These are phyloP conservation scores for Hydrochoerus hydrochaeris DNA, from an alignment of 2,113 vertebrate species.

Conservation along the genomic window DNA sequence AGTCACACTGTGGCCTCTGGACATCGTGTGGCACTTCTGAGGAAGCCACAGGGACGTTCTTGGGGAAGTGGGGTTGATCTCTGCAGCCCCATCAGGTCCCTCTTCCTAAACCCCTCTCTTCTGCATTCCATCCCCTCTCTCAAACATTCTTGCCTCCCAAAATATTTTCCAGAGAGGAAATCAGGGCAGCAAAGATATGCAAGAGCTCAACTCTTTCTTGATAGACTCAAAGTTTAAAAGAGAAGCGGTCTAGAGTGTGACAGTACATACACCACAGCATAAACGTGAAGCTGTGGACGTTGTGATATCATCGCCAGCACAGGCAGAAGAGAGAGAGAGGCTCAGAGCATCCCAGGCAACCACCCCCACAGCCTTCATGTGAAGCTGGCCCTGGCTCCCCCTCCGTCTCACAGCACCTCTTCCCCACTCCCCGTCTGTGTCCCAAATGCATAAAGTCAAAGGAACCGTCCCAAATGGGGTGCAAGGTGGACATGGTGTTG, in stretches of 20 bases:
- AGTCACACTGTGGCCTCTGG: conserved; percentile 26
- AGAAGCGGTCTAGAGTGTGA: neutral
- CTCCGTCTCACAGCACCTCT: neutral
- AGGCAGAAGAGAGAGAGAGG: neutral
- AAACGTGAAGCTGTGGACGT: neutral
- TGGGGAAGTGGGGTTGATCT: neutral
- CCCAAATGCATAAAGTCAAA: neutral
- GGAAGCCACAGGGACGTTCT: conserved; percentile 64
- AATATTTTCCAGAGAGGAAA: conserved; percentile 67
- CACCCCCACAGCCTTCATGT: neutral
- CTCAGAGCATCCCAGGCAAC: neutral
- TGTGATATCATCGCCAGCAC: neutral
- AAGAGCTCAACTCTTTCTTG: conserved; percentile 32
- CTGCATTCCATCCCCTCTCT: neutral
- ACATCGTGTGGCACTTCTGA: conserved; percentile 5
- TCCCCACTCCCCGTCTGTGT: neutral
- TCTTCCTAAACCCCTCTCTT: neutral
- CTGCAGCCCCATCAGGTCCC: neutral
- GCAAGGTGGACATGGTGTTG: too few relatives aligned
- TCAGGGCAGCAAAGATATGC: conserved; percentile 53
- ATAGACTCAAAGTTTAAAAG: neutral
- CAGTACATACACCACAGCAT: neutral
- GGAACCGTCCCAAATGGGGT: neutral
- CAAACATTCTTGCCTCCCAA: conserved; percentile 15
- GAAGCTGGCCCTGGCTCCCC: neutral